Evolutionary conservation across 2,113 vertebrate species (phyloP).

Genomic region (Sinosuthora webbiana): DNA sequence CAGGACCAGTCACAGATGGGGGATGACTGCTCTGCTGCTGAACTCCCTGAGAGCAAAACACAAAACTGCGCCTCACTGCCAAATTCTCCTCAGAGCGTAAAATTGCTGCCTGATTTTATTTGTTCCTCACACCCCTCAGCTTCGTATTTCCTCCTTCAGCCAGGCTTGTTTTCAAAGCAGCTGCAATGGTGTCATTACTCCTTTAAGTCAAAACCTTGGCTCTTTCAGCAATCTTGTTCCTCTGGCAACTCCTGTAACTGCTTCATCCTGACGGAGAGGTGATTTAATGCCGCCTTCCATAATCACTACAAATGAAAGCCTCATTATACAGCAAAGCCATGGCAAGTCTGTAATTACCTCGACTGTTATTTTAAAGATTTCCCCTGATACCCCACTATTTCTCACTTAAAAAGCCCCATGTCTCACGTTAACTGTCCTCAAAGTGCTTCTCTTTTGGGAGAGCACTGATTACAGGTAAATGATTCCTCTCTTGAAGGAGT

Average conservation of each 20-base stretch:
- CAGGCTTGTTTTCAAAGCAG: slow-evolving; percentile 4
- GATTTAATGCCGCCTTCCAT: slow-evolving; percentile 21
- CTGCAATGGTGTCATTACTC: slow-evolving; percentile 18
- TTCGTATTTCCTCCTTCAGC: neutral
- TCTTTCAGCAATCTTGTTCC: slow-evolving; percentile 5
- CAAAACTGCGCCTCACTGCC: neutral
- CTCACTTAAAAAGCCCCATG: slow-evolving; percentile 1
- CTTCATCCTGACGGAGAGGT: neutral
- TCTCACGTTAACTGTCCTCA: neutral
- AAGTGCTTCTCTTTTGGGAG: neutral
- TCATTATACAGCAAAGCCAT: slow-evolving; percentile 15
- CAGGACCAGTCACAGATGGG: neutral
- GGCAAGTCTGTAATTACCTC: slow-evolving; percentile 48
- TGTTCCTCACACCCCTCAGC: neutral
- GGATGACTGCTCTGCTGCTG: neutral
- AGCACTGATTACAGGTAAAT: slow-evolving; percentile 23
- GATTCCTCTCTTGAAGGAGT: neutral
- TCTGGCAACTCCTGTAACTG: slow-evolving; percentile 6
- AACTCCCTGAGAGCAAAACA: neutral
- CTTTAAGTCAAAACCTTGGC: slow-evolving; percentile 30
- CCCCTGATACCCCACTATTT: neutral
- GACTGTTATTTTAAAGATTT: slow-evolving; percentile 19
- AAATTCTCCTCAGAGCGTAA: neutral
- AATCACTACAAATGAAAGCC: slow-evolving; percentile 38
- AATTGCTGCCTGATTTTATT: neutral